Base-by-base conservation (phyloP, 1,140 invertebrate species). In the Diachasma alloeum region DNA sequence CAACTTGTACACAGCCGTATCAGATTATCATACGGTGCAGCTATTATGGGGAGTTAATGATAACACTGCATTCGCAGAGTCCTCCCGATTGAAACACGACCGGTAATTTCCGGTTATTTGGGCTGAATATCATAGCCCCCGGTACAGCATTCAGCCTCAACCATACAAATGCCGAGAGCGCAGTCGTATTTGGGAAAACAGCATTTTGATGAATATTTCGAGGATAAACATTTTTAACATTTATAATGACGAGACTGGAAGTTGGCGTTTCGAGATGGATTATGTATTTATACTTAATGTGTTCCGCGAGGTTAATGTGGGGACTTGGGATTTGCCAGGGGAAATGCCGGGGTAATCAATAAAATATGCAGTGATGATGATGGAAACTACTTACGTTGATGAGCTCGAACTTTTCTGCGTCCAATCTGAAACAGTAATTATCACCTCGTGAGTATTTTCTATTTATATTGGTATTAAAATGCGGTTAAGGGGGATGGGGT, bases 301-400 rank as follows among this genome's bases (percentile, higher is more conserved):
- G 31, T 3, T 2, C 31, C 6, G 31, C 6, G 31, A 31, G 31
- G 2, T 31, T 31, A 31, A 31, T 31, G 31, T 6, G 31, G 2
- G 31, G 6, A 31, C 6, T 31, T 31, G 31, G 31, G 6, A 31
- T 31, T 31, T 59, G n/a, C 24, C 13, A 10, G 31, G 0, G 9
- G 22, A 36, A 66, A 26, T 37, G 4, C 48, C 17, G 24, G 13
- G 26, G 31, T 68, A 15, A 68, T 46, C 44, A 68, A 68, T 68
- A 36, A 37, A 36, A 37, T 68, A 68, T 68, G 4, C 36, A 68
- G 24, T 31, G 75, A 77, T 79, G 76, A 72, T 37, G 15, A 74
- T 74, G 71, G 37, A 74, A 59, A 42, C 59, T 87, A 94, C 94
- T 94, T 92, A 97, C 96, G 89, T 97, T 96, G 78, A 97, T 96